phyloP scores from a whole-genome alignment of 2,797 vertebrate genomes.

The Eulemur rubriventer region DNA sequence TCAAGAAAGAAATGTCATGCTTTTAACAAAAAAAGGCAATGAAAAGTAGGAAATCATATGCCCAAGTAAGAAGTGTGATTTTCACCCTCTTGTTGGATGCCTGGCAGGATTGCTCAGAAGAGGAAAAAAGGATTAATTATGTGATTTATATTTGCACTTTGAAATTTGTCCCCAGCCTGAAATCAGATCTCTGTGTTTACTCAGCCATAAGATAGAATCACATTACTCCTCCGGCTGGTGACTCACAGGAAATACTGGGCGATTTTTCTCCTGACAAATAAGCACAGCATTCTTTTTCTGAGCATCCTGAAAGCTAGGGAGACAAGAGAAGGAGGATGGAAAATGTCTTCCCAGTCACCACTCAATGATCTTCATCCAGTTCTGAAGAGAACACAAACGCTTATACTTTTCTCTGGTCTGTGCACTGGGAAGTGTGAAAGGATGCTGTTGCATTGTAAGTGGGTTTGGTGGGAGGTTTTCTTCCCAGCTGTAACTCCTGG shows the following conservation, averaged over 20 bases:
- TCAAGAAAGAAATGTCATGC: slow-evolving; percentile 17
- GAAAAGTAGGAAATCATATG: slow-evolving; percentile 36
- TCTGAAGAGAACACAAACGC: slow-evolving; percentile 22
- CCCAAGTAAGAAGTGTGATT: slow-evolving; percentile 50
- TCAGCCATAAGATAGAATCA: slow-evolving; percentile 68
- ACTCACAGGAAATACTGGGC: slow-evolving; percentile 53
- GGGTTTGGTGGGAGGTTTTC: neutral
- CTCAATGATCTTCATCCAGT: slow-evolving; percentile 7
- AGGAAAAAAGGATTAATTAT: slow-evolving; percentile 50
- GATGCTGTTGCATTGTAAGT: neutral
- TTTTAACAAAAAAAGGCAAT: slow-evolving; percentile 24
- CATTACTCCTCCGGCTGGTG: slow-evolving; percentile 51
- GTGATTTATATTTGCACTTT: slow-evolving; percentile 79
- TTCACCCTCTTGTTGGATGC: slow-evolving; percentile 58
- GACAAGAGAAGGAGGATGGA: neutral
- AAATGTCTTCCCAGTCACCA: neutral
- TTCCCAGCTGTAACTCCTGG: neutral
- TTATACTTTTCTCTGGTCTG: neutral
- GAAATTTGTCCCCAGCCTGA: slow-evolving; percentile 72
- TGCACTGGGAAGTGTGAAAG: neutral
- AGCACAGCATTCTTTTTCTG: neutral
- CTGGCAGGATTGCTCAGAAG: slow-evolving; percentile 54
- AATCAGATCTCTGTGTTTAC: slow-evolving; percentile 77
- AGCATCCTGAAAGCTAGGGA: slow-evolving; percentile 56
- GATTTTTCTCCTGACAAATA: slow-evolving; percentile 62